Base-by-base conservation (phyloP, 2,797 vertebrate species). In the Aldrovandia affinis region DNA sequence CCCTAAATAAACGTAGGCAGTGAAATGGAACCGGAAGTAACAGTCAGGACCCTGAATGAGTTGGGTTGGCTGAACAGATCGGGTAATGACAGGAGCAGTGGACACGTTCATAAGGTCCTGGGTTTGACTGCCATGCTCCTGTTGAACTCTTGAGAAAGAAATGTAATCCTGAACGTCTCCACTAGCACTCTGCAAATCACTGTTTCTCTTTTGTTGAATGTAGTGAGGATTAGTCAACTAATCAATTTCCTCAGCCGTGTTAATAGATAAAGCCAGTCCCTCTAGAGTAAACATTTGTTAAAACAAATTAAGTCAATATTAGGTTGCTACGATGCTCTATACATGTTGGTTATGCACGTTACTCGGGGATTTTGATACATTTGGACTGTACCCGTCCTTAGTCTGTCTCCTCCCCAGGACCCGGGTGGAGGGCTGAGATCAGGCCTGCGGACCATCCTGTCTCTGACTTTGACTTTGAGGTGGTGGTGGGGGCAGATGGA, bases 401-500 rank as follows among this genome's bases (percentile, higher is more conserved):
- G 33, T 77, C 50, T 33, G 8, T 39, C n/a, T 78, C 63, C 30
- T 6, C 82, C 89, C 36, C 88, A 99, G 98, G 97, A 90, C 93
- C 91, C 1, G 97, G 97, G 33, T 99, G 98, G 98, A 93, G 96
- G 85, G 97, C 97, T 0, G 97, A 97, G 88, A 93, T 98, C 81
- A 93, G 94, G 0, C 98, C 98, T 0, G 36, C 92, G 73, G 93
- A 94, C 91, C 98, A 99, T 84, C 92, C 93, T 0, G 89, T 99
- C 61, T 96, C 96, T 0, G 93, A 96, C 39, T 97, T 96, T 83
- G 96, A 97, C 84, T 98, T 98, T 82, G 96, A 99, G 30, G 97
- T 98, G 44, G 92, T 99, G 88, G 95, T 99, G 54, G 98, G 98
- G 28, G 97, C 98, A 0, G 98, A 99, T 7, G 98, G 98, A 81